These are phyloP conservation scores for Enteromius paludinosus DNA, from an alignment of 2,797 vertebrate species.

Conservation along the genomic window DNA sequence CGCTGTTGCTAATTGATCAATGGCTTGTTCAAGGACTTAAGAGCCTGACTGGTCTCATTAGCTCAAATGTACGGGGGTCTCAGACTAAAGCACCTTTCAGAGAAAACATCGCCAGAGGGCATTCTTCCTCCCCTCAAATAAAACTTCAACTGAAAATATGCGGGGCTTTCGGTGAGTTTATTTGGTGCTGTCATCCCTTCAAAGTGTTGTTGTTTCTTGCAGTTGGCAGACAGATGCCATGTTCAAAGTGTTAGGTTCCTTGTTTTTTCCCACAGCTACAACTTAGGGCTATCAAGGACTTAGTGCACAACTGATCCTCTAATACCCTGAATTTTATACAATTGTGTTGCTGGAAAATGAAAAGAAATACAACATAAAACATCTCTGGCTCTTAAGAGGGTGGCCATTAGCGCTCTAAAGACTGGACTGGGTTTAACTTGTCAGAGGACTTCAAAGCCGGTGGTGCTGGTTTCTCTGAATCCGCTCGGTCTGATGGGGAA, in stretches of 20 bases:
- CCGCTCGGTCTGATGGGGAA: constrained; percentile 76
- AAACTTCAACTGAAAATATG: constrained; percentile 63
- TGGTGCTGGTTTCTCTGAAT: constrained; percentile 74
- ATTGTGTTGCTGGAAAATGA: constrained; percentile 66
- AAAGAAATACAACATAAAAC: constrained; percentile 63
- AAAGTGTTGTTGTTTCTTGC: constrained; percentile 58
- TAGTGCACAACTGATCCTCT: constrained; percentile 57
- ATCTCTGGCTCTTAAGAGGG: constrained; percentile 68
- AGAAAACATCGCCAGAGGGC: constrained; percentile 67
- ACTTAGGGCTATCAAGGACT: constrained; percentile 54
- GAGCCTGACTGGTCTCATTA: constrained; percentile 75
- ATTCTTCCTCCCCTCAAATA: constrained; percentile 50
- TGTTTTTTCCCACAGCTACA: constrained; percentile 37
- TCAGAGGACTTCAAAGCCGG: constrained; percentile 80
- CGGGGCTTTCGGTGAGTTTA: constrained; percentile 64
- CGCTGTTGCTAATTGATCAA: constrained; percentile 78
- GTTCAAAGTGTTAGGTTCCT: constrained; percentile 63
- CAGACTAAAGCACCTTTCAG: constrained; percentile 62
- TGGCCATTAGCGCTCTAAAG: constrained; percentile 73
- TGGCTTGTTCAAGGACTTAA: constrained; percentile 80
- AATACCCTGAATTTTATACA: constrained; percentile 60
- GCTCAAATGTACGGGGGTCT: constrained; percentile 69
- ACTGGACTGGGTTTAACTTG: constrained; percentile 79
- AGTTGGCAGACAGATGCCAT: constrained; percentile 55
- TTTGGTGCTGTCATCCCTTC: constrained; percentile 58